phyloP scores from a whole-genome alignment of 2,113 vertebrate species.

The Phrynosoma platyrhinos region DNA sequence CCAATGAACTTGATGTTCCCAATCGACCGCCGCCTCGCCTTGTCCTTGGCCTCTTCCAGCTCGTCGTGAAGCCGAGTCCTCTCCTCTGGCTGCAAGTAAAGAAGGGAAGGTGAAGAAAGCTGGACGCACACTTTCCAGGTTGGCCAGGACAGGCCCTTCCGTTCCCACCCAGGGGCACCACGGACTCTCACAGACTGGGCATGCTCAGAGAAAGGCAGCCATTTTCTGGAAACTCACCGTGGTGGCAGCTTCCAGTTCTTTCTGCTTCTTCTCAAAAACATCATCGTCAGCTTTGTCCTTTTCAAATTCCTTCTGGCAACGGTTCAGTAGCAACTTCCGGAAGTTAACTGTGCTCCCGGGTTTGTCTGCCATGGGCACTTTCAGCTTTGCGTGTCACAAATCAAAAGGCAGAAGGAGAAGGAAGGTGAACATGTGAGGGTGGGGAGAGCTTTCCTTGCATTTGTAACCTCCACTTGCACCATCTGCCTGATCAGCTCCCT shows the following conservation, averaged over 20 bases:
- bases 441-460: too few relatives aligned
- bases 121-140: too few relatives aligned
- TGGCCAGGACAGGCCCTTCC: background rate
- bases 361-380: conserved; percentile 95
- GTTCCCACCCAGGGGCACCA: too few relatives aligned
- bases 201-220: too few relatives aligned
- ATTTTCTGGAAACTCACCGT: conserved; percentile 76
- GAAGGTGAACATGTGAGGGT: background rate
- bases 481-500: background rate
- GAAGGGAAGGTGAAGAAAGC: background rate
- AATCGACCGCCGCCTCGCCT: conserved; percentile 93
- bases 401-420: conserved; percentile 38
- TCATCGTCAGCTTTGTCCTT: conserved; percentile 97
- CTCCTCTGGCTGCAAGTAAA: conserved; percentile 83
- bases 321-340: conserved; percentile 94
- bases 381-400: conserved; percentile 79
- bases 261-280: conserved; percentile 97
- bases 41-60: conserved; percentile 94
- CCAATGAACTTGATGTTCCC: conserved; percentile 98
- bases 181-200: too few relatives aligned
- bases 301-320: conserved; percentile 98
- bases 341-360: conserved; percentile 94
- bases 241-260: conserved; percentile 92
- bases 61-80: conserved; percentile 90
- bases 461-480: too few relatives aligned